A percentile compares a stretch with the other conserved stretches of the same genome.
Conservation (phyloP, 2,797 vertebrate species). For the Delichon dasypus region DNA sequence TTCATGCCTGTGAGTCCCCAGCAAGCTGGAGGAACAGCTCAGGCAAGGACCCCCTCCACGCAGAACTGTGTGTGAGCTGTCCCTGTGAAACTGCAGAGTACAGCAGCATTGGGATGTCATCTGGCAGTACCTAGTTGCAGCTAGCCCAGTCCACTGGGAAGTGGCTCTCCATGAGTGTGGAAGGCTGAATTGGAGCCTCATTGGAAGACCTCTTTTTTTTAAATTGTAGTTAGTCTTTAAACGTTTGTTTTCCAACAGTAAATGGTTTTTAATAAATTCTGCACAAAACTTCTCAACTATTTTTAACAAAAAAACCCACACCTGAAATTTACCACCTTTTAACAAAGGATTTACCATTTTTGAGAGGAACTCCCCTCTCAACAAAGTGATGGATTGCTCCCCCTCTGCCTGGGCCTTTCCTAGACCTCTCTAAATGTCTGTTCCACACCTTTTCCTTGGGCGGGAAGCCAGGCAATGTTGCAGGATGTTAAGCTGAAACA, state of each 20-base stretch:
- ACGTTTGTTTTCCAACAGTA: neutral
- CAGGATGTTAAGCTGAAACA: neutral
- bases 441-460: neutral
- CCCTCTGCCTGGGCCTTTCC: neutral
- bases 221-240: neutral
- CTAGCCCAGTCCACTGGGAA: neutral
- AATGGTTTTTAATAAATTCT: neutral
- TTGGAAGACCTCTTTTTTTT: neutral
- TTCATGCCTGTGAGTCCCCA: neutral
- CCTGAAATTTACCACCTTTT: neutral
- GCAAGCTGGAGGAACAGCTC: neutral
- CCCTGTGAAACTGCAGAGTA: neutral
- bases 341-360: neutral
- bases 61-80: neutral
- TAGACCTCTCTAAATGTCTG: neutral
- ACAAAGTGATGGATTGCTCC: neutral
- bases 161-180: neutral
- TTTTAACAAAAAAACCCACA: neutral
- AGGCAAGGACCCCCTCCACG: neutral
- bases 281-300: neutral
- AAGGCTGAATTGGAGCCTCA: neutral
- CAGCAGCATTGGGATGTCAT: neutral
- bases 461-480: neutral
- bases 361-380: neutral
- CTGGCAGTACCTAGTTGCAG: neutral